A percentile compares a stretch with the other conserved stretches of the same genome.
These are phyloP conservation scores for Thumatha senex DNA, from an alignment of 2,888 invertebrate genomes.

Conservation along the genomic window DNA sequence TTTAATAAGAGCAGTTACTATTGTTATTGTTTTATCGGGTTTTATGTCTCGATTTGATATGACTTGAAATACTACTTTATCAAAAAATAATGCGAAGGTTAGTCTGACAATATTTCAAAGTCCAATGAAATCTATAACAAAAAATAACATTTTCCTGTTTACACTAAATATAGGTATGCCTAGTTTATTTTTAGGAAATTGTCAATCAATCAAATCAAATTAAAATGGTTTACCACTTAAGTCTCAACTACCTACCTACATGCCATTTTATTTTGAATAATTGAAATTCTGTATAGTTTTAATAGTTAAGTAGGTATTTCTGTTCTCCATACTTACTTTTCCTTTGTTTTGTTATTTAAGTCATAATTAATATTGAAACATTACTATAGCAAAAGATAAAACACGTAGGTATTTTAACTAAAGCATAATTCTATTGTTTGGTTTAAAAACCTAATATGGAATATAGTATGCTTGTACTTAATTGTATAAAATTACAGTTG, in stretches of 20 bases:
- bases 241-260: no score
- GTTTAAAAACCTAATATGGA: background rate
- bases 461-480: background rate
- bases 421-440: conserved; percentile 6
- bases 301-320: conserved; percentile 1
- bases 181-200: background rate
- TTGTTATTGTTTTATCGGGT: conserved; percentile 2
- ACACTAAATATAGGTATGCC: background rate
- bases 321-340: conserved; percentile 7
- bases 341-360: conserved; percentile 22
- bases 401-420: conserved; percentile 27
- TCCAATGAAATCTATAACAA: background rate
- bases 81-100: conserved; percentile 10
- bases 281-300: no score
- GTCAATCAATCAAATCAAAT: no score
- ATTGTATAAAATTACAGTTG: no score
- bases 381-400: conserved; percentile 21
- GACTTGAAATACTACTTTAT: conserved; percentile 16
- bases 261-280: no score
- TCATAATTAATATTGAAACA: conserved; percentile 16
- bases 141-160: background rate
- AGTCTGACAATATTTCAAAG: background rate
- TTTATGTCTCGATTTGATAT: background rate
- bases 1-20: background rate
- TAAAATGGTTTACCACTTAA: no score